Percentiles rank a stretch among this genome's conserved stretches.
phyloP scores from a whole-genome alignment of 2,113 vertebrate species.

The Nothoprocta perdicaria region DNA sequence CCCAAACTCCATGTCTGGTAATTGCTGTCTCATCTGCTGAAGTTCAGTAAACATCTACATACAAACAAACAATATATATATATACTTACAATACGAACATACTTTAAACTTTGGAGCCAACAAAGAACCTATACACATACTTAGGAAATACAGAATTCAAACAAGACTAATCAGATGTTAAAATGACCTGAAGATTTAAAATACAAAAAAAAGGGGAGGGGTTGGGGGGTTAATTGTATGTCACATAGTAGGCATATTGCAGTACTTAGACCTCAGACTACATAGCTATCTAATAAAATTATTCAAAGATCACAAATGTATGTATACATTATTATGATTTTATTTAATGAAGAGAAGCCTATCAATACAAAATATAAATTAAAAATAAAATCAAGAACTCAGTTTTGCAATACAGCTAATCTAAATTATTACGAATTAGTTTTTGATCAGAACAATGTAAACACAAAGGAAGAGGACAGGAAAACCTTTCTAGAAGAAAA shows the following conservation, averaged over 20 bases:
- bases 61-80: background rate
- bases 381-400: background rate
- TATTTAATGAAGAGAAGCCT: background rate
- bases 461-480: background rate
- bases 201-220: background rate
- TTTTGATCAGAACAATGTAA: background rate
- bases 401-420: background rate
- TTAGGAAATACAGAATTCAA: background rate
- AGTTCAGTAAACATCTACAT: constrained; percentile 97
- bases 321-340: background rate
- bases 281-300: background rate
- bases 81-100: background rate
- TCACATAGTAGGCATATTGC: rapidly evolving
- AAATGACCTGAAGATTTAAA: background rate
- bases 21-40: constrained; percentile 97
- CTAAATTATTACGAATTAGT: background rate
- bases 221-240: too few species aligned
- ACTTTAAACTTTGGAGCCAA: background rate
- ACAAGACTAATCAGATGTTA: background rate
- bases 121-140: background rate
- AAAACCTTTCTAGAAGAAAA: constrained; percentile 1
- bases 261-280: background rate
- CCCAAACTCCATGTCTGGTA: constrained; percentile 99
- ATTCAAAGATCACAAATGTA: background rate
- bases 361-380: background rate